These are phyloP conservation scores for Monomorium pharaonis DNA, from an alignment of 1,140 invertebrate genomes.

Conservation along the genomic window DNA sequence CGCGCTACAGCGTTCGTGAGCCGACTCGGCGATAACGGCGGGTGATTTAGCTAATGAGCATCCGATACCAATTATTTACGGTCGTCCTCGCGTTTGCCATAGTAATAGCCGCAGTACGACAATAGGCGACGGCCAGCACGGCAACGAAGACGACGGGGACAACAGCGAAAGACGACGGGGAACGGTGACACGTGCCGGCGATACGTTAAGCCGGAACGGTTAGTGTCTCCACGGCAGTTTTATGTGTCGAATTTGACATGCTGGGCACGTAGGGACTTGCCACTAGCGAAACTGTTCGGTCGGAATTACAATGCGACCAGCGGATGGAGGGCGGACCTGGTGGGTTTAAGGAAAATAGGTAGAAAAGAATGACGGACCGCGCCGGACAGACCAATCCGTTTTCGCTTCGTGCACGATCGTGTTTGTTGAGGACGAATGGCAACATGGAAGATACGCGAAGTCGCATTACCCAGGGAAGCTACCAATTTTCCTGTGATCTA, in stretches of 20 bases:
- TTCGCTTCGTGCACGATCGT: constrained; percentile 46
- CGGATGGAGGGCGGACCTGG: constrained; percentile 69
- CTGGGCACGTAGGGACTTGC: constrained; percentile 83
- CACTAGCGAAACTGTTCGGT: constrained; percentile 83
- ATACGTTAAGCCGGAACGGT: constrained; percentile 82
- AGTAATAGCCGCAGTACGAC: constrained; percentile 45
- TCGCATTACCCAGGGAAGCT: background rate
- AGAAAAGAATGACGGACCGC: constrained; percentile 72
- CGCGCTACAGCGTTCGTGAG: constrained; percentile 33
- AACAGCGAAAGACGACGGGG: constrained; percentile 66
- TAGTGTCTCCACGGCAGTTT: constrained; percentile 83
- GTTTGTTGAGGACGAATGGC: constrained; percentile 49
- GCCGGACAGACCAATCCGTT: constrained; percentile 66
- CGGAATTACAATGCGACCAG: constrained; percentile 84
- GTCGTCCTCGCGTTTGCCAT: constrained; percentile 63
- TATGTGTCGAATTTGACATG: constrained; percentile 85
- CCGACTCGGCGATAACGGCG: constrained; percentile 35
- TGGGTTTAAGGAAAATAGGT: constrained; percentile 67
- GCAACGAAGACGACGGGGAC: constrained; percentile 61
- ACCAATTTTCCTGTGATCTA: constrained; percentile 6
- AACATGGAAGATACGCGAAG: constrained; percentile 3
- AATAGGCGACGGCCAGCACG: background rate
- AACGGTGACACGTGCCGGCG: constrained; percentile 81
- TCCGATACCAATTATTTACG: constrained; percentile 78
- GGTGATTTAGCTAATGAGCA: constrained; percentile 78